phyloP scores from a whole-genome alignment of 2,888 invertebrate species.

The Clistopyga incitator region DNA sequence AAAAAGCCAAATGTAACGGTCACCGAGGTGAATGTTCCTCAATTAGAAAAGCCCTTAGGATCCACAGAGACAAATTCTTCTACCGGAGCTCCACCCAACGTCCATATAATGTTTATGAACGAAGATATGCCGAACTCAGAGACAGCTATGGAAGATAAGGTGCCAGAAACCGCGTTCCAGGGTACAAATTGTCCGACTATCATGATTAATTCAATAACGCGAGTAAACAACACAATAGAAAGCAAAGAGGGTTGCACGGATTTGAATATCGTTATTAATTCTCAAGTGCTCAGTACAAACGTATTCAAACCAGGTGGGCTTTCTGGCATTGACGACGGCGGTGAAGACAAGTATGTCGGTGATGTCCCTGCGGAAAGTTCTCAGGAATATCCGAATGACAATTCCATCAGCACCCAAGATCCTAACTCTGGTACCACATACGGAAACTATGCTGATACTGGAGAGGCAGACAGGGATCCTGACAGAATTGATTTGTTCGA shows the following conservation, averaged over 20 bases:
- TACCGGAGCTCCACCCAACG: conserved; percentile 71
- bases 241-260: conserved; percentile 89
- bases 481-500: conserved; percentile 53
- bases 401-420: conserved; percentile 11
- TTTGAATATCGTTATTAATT: conserved; percentile 89
- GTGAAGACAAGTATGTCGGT: conserved; percentile 61
- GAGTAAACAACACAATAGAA: conserved; percentile 83
- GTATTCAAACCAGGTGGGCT: conserved; percentile 77
- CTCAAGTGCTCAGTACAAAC: conserved; percentile 88
- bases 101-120: conserved; percentile 80
- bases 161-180: conserved; percentile 57
- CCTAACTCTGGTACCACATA: conserved; percentile 24
- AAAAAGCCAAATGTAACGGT: conserved; percentile 75
- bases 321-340: conserved; percentile 27
- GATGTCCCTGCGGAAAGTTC: conserved; percentile 19
- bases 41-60: conserved; percentile 4
- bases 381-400: conserved; percentile 12
- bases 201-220: conserved; percentile 81
- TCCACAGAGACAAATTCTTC: conserved; percentile 37
- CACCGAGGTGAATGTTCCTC: conserved; percentile 64
- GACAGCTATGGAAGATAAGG: conserved; percentile 42
- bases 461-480: conserved; percentile 12
- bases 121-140: conserved; percentile 69
- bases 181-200: conserved; percentile 80
- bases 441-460: background rate